Conservation (phyloP, 2,797 vertebrate species). For the Enteromius paludinosus region DNA sequence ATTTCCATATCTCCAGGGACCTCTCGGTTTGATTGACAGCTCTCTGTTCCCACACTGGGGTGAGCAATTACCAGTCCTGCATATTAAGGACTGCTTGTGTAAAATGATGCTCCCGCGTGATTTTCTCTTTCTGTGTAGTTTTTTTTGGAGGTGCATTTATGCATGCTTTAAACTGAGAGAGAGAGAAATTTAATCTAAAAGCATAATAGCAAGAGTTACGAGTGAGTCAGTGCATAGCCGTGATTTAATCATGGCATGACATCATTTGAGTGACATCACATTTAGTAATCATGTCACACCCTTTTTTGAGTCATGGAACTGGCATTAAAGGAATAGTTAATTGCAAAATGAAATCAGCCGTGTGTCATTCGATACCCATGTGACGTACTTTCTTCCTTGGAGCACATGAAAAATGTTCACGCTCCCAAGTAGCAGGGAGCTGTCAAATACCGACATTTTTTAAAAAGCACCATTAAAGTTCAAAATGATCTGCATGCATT, state of each 20-base stretch:
- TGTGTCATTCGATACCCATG: not conserved
- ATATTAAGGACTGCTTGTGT: conserved; percentile 96
- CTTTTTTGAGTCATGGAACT: conserved; percentile 17
- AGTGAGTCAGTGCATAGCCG: not conserved
- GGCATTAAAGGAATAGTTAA: conserved; percentile 7
- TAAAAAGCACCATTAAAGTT: not conserved
- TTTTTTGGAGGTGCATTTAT: not conserved
- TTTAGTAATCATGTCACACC: conserved; percentile 20
- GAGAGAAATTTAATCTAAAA: not conserved
- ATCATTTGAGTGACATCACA: conserved; percentile 40
- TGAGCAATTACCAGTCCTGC: conserved; percentile 97
- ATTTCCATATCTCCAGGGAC: conserved; percentile 82
- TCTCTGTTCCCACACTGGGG: conserved; percentile 82
- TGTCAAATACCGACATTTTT: too few species aligned
- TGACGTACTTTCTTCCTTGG: not conserved
- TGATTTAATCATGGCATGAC: conserved; percentile 17
- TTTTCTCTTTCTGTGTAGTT: conserved; percentile 36
- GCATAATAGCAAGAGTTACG: not conserved
- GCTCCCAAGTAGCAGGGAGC: not conserved
- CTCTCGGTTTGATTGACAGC: conserved; percentile 79
- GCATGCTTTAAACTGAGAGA: conserved; percentile 9
- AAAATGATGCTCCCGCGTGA: conserved; percentile 91
- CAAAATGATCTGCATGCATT: not conserved
- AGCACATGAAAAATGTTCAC: not conserved
- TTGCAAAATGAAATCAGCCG: conserved; percentile 25